These are phyloP conservation scores for Calyptomena viridis DNA, from an alignment of 2,113 vertebrate genomes.

Conservation along the genomic window DNA sequence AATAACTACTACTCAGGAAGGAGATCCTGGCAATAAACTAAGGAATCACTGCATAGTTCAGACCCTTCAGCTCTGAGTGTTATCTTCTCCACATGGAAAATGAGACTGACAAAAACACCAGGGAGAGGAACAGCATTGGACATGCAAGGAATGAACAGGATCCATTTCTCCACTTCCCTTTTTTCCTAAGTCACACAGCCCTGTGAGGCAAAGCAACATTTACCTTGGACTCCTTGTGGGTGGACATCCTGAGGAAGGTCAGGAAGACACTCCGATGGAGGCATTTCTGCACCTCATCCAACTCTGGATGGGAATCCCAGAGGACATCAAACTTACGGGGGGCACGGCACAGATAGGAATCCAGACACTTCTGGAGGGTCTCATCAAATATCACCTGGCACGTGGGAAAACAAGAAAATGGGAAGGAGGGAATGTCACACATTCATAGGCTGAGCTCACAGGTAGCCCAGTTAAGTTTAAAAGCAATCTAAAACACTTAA, in stretches of 20 bases:
- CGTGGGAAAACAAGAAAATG: not conserved
- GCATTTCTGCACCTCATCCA: slow-evolving; percentile 78
- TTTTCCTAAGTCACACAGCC: not conserved
- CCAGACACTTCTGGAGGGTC: slow-evolving; percentile 90
- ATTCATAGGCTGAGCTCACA: fast-evolving
- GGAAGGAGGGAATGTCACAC: not conserved
- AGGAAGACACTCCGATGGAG: slow-evolving; percentile 87
- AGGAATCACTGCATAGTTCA: not conserved
- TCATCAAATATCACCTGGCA: slow-evolving; percentile 95
- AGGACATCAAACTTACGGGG: slow-evolving; percentile 83
- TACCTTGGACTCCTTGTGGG: slow-evolving; percentile 97
- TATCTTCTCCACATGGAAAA: not conserved
- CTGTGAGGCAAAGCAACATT: not conserved
- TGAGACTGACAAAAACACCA: not conserved
- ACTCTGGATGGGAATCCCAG: slow-evolving; percentile 69
- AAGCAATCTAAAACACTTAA: not conserved
- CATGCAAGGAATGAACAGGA: not conserved
- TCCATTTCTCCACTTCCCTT: not conserved
- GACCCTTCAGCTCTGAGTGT: not conserved
- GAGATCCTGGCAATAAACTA: not conserved
- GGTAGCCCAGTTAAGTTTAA: not conserved
- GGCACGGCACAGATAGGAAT: slow-evolving; percentile 86
- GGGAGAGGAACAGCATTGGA: not conserved
- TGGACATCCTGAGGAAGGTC: slow-evolving; percentile 94
- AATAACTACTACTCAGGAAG: not conserved